Conservation (phyloP, 2,888 invertebrate species). For the Lucinisca nassula region DNA sequence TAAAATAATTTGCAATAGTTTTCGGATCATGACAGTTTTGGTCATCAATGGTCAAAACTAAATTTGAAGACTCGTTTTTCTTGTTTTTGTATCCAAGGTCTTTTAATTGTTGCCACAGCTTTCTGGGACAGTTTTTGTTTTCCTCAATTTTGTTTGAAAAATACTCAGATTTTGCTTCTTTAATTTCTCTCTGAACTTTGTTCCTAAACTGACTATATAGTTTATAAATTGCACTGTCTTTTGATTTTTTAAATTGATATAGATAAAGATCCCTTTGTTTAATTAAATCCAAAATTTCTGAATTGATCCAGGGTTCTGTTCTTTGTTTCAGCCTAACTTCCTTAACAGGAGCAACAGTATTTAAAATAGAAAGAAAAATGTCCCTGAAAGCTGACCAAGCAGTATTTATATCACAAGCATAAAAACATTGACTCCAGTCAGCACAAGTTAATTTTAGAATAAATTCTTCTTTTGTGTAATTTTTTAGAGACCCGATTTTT, state of each 20-base stretch:
- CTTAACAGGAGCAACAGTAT: conserved; percentile 1
- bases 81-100: not conserved
- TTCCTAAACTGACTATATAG: not conserved
- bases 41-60: conserved; percentile 3
- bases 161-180: not conserved
- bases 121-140: not conserved
- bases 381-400: conserved; percentile 3
- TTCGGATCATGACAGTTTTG: not conserved
- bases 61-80: not conserved
- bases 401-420: not conserved
- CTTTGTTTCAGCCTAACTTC: conserved; percentile 12
- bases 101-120: not conserved
- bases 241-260: not conserved
- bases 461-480: conserved; percentile 15
- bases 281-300: not conserved
- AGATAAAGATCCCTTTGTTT: not conserved
- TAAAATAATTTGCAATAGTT: conserved; percentile 13
- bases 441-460: not conserved
- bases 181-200: conserved; percentile 1
- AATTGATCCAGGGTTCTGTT: conserved; percentile 3
- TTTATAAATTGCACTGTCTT: not conserved
- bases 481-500: conserved; percentile 18
- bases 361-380: not conserved
- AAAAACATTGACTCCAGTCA: not conserved
- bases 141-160: conserved; percentile 12